These are phyloP conservation scores for Lagodon rhomboides DNA, from an alignment of 2,797 vertebrate genomes.

Conservation along the genomic window DNA sequence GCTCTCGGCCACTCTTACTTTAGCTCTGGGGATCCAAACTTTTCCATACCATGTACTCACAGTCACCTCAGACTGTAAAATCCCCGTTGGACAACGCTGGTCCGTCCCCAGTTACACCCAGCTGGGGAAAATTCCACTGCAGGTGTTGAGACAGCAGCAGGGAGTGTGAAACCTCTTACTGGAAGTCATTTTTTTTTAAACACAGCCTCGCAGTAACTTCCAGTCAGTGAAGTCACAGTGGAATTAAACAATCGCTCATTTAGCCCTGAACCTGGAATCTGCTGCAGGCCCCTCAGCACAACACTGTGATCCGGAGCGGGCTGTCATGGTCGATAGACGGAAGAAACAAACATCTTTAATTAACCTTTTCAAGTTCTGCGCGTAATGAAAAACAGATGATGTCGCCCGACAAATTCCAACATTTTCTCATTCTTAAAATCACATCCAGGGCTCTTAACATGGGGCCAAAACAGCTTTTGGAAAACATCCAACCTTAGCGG, in stretches of 20 bases:
- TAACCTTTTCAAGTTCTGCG: background rate
- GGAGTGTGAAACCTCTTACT: slow-evolving; percentile 51
- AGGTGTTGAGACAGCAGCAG: slow-evolving; percentile 56
- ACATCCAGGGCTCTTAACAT: background rate
- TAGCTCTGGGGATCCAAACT: slow-evolving; percentile 30
- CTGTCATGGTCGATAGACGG: background rate
- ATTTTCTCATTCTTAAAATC: slow-evolving; percentile 22
- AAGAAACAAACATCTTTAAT: background rate
- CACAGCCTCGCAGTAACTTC: slow-evolving; percentile 54
- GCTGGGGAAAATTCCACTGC: slow-evolving; percentile 38
- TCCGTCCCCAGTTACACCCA: slow-evolving; percentile 25
- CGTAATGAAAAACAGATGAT: background rate
- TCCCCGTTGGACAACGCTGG: background rate
- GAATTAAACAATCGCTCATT: slow-evolving; percentile 49
- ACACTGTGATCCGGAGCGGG: slow-evolving; percentile 13
- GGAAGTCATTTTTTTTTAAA: slow-evolving; percentile 53
- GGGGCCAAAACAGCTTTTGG: background rate
- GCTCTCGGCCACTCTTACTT: slow-evolving; percentile 3
- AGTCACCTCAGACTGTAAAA: background rate
- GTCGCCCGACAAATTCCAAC: background rate
- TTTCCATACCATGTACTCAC: background rate
- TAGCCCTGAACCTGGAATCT: slow-evolving; percentile 32
- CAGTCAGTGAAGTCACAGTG: slow-evolving; percentile 43
- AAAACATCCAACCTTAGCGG: background rate
- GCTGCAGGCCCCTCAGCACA: background rate